A percentile compares a stretch with the other conserved stretches of the same genome.
Conservation (phyloP, 37 sponge, comb jelly and placozoan species). For the Hormiphora californensis region DNA sequence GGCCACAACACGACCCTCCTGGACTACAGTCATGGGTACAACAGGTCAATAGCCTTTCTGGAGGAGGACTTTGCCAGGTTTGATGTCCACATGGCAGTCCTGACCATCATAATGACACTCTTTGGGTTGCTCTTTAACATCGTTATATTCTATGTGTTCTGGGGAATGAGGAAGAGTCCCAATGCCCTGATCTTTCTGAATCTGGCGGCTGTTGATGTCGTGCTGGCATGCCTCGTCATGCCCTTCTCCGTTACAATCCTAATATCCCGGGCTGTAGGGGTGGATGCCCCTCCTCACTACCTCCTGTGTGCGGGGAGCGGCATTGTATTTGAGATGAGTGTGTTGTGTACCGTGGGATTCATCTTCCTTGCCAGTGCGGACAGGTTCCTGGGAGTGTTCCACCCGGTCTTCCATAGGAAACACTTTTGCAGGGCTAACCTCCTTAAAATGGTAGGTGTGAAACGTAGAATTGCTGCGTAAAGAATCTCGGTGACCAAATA, state of each 20-base stretch:
- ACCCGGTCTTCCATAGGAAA: slow-evolving; percentile 25
- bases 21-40: neutral
- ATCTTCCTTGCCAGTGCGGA: slow-evolving; percentile 26
- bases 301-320: slow-evolving; percentile 21
- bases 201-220: slow-evolving; percentile 30
- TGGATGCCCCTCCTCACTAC: neutral
- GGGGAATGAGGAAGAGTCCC: slow-evolving; percentile 33
- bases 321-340: neutral
- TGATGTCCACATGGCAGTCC: slow-evolving; percentile 8
- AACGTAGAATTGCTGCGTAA: too few relatives aligned
- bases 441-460: slow-evolving; percentile 41
- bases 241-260: slow-evolving; percentile 38
- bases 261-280: neutral
- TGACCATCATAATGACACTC: slow-evolving; percentile 18
- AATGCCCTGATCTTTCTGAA: slow-evolving; percentile 50
- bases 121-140: slow-evolving; percentile 5
- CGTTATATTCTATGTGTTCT: slow-evolving; percentile 53
- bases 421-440: slow-evolving; percentile 33
- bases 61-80: neutral
- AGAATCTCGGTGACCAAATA: neutral
- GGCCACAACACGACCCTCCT: neutral
- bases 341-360: slow-evolving; percentile 31
- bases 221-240: slow-evolving; percentile 17
- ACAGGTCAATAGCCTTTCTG: neutral
- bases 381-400: slow-evolving; percentile 47